A percentile compares a stretch with the other conserved stretches of the same genome.
phyloP scores from a whole-genome alignment of 2,113 vertebrate species.

The Spheniscus mendiculus region DNA sequence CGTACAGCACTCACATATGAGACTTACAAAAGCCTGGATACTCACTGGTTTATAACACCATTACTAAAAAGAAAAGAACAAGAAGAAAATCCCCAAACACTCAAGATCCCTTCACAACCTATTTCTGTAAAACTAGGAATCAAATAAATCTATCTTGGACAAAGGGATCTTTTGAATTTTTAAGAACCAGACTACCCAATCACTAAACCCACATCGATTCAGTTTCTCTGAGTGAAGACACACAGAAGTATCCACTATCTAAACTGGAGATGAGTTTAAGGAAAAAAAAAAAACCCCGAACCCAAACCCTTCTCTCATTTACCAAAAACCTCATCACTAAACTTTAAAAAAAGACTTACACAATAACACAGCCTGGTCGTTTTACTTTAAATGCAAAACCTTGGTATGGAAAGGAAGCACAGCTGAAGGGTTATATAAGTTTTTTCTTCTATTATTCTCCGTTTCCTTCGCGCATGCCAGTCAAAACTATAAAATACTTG shows the following conservation, averaged over 20 bases:
- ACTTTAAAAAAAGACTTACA: constrained; percentile 28
- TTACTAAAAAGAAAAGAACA: background rate
- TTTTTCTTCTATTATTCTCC: constrained; percentile 57
- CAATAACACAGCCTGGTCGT: background rate
- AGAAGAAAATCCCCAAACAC: background rate
- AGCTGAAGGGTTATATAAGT: constrained; percentile 43
- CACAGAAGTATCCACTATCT: background rate
- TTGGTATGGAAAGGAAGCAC: constrained; percentile 49
- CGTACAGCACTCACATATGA: fast-evolving
- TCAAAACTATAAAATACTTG: constrained; percentile 65
- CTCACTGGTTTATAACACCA: background rate
- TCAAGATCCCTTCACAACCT: background rate
- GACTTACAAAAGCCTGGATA: background rate
- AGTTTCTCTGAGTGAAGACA: constrained; percentile 26
- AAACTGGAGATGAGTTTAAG: constrained; percentile 36
- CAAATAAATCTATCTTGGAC: background rate
- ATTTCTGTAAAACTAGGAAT: background rate
- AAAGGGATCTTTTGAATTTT: background rate
- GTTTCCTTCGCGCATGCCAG: constrained; percentile 39
- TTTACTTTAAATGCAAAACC: constrained; percentile 51
- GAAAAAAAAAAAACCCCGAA: background rate
- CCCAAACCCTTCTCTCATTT: background rate
- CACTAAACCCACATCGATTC: constrained; percentile 26
- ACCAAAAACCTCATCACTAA: constrained; percentile 2
- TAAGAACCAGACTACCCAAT: background rate